Percentiles rank a stretch among this genome's conserved stretches.
Evolutionary conservation across 92 coral and sea anemone genomes (phyloP).

Genomic region (Umimayanthus kanabou): DNA sequence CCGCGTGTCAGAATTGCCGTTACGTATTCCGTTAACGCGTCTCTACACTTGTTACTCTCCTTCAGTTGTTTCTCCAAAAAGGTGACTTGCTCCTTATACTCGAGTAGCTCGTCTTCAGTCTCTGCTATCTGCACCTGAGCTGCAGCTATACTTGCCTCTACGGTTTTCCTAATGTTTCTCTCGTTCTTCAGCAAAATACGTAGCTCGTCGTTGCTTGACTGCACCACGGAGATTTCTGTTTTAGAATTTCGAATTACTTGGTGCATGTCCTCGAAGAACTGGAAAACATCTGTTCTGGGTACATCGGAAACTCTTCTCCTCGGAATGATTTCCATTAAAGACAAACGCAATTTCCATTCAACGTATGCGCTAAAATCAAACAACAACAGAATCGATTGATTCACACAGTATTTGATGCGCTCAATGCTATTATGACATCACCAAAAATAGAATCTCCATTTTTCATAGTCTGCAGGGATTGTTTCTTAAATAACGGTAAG

Average conservation of each 20-base stretch:
- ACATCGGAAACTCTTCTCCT: neutral
- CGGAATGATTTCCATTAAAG: conserved; percentile 38
- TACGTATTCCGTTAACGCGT: conserved; percentile 18
- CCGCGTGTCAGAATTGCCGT: neutral
- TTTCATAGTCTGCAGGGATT: neutral
- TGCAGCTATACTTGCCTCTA: conserved; percentile 7
- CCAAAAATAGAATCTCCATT: neutral
- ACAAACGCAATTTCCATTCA: neutral
- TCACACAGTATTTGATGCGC: neutral
- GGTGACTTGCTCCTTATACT: neutral
- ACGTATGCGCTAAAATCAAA: neutral
- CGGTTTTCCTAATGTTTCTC: conserved; percentile 31
- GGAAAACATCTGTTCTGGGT: conserved; percentile 18
- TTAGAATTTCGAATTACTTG: conserved; percentile 25
- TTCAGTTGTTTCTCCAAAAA: conserved; percentile 6
- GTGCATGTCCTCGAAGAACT: conserved; percentile 22
- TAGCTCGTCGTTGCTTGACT: conserved; percentile 32
- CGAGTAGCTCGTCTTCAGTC: neutral
- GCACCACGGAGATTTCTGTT: conserved; percentile 19
- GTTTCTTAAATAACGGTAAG: neutral
- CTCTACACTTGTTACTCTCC: neutral
- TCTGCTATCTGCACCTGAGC: neutral
- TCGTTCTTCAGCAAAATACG: conserved; percentile 36
- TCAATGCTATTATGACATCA: conserved; percentile 25
- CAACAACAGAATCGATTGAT: neutral